phyloP scores from a whole-genome alignment of 2,113 vertebrate species.

The Athene noctua region DNA sequence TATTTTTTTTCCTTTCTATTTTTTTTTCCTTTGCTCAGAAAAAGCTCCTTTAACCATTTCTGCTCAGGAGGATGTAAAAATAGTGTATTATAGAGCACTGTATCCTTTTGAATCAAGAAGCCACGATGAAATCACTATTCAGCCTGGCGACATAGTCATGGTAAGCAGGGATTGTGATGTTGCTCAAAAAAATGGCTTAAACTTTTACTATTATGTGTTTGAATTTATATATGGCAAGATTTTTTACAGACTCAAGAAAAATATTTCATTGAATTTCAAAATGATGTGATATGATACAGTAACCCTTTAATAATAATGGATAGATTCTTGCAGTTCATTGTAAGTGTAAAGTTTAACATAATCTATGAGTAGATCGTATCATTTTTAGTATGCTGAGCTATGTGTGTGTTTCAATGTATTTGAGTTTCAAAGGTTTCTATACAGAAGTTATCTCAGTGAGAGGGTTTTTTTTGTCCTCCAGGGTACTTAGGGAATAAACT shows the following conservation, averaged over 20 bases:
- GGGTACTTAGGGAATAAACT: not conserved
- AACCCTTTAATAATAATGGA: not conserved
- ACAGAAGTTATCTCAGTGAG: not conserved
- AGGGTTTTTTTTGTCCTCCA: not conserved
- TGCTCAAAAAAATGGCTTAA: not conserved
- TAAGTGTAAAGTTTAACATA: not conserved
- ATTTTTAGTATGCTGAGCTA: not conserved
- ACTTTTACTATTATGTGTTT: not conserved
- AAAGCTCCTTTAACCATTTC: slow-evolving; percentile 83
- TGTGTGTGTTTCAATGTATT: not conserved
- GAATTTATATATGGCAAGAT: not conserved
- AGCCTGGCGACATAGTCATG: slow-evolving; percentile 95
- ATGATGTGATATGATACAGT: not conserved
- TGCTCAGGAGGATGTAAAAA: slow-evolving; percentile 86
- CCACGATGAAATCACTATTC: slow-evolving; percentile 95
- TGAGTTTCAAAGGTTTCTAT: not conserved
- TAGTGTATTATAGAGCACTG: slow-evolving; percentile 93
- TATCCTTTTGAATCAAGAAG: slow-evolving; percentile 98
- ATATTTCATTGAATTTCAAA: not conserved
- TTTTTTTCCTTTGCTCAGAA: slow-evolving; percentile 67
- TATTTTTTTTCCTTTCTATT: not conserved
- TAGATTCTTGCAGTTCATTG: not conserved
- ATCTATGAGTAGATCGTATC: not conserved
- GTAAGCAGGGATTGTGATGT: slow-evolving; percentile 71
- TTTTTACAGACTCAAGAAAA: not conserved